Base-by-base conservation (phyloP, 2,888 invertebrate genomes). In the Leptinotarsa haldemani region DNA sequence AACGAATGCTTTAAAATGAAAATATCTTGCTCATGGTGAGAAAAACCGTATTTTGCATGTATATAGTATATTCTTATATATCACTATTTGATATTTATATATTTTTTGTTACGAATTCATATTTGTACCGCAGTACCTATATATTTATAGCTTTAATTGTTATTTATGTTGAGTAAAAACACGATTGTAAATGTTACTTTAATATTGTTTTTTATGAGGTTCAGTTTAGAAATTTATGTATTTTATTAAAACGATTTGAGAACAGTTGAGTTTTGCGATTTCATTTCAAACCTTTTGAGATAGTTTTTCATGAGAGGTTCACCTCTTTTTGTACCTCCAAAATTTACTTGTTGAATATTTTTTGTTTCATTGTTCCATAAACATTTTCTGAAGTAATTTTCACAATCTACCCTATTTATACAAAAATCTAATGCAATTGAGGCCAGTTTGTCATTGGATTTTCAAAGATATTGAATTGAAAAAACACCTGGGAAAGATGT, bases 81-180 rank as follows among this genome's bases (percentile, higher is more conserved):
- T 67, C 58, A 65, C 61, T 70, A 65, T 70, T 71, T 63, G 48
- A 70, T 73, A 66, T 71, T 56, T 77, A 70, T 75, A 74, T 73
- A 71, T 75, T 75, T 77, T 65, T 75, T 77, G 70, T 72, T 71
- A 68, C 58, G 64, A 69, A n/a, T 69, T 71, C 68, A 61, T 69
- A 68, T 61, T 56, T 71, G 48, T 74, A 74, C 71, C 68, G 53
- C 72, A 71, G 77, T 76, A 77, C 75, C 77, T 78, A 76, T 40
- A 76, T 40, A 74, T 73, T 74, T 67, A 78, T 71, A 76, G 78
- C 76, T 78, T 76, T 78, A 76, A 76, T 76, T 74, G 74, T 76
- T 78, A 77, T 76, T 78, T 78, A 76, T 74, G 70, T 77, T 70
- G 69, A 72, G 66, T 69, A 56, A 73, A 66, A 74, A 66, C 56